phyloP scores from a whole-genome alignment of 2,113 vertebrate species.

The Passer domesticus region DNA sequence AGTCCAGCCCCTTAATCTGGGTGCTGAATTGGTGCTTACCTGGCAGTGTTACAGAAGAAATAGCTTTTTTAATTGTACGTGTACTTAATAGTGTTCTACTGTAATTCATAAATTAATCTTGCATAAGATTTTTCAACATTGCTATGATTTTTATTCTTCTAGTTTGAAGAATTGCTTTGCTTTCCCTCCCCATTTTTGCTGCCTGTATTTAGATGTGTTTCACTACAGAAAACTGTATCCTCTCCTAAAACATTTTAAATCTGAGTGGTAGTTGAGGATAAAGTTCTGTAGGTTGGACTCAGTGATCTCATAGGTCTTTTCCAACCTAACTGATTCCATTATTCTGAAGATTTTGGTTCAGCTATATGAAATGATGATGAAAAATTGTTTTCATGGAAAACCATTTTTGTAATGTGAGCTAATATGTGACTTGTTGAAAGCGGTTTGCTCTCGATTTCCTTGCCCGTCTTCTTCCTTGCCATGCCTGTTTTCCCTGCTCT shows the following conservation, averaged over 20 bases:
- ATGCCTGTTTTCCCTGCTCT: background rate
- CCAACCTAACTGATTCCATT: background rate
- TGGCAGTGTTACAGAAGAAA: background rate
- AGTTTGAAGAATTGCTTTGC: background rate
- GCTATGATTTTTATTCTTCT: background rate
- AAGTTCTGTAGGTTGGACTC: background rate
- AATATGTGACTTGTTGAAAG: background rate
- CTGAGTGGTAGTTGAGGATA: background rate
- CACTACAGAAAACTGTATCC: background rate
- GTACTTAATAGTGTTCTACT: background rate
- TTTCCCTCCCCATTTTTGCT: background rate
- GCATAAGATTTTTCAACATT: background rate
- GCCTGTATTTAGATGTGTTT: background rate
- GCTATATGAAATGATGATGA: background rate
- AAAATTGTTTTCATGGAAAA: background rate
- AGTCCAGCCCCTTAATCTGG: background rate
- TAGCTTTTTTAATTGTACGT: background rate
- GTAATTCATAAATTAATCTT: background rate
- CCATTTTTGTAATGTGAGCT: background rate
- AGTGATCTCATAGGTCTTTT: rapidly evolving
- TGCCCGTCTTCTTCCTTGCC: background rate
- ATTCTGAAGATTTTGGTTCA: background rate
- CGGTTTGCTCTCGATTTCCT: background rate
- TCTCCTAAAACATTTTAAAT: background rate
- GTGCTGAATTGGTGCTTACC: background rate